phyloP scores from a whole-genome alignment of 1,140 invertebrate species.

The Anastatus disparis region DNA sequence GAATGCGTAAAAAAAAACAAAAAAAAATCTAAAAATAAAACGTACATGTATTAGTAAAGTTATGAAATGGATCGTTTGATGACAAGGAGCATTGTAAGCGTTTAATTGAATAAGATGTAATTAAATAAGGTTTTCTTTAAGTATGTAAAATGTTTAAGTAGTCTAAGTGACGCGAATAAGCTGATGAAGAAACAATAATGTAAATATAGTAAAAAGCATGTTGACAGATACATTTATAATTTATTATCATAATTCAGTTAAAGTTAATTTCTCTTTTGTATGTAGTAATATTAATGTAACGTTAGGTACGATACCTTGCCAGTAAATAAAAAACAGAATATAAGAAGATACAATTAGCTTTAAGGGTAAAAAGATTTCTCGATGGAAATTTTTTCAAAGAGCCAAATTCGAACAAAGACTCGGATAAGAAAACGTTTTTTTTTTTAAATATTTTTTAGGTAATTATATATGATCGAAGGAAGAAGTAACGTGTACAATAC shows the following conservation, averaged over 20 bases:
- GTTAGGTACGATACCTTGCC: slow-evolving; percentile 52
- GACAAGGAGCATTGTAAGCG: neutral
- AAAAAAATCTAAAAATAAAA: too few species aligned
- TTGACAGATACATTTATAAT: slow-evolving; percentile 24
- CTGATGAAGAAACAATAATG: neutral
- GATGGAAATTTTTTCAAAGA: slow-evolving; percentile 26
- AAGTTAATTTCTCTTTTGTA: slow-evolving; percentile 26
- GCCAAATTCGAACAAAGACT: slow-evolving; percentile 35
- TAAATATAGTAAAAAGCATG: neutral
- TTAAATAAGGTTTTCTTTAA: neutral
- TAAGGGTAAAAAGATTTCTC: slow-evolving; percentile 5
- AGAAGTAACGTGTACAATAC: neutral
- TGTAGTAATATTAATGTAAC: slow-evolving; percentile 33
- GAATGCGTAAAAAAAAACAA: neutral
- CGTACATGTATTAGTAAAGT: too few species aligned
- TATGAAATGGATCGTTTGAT: neutral
- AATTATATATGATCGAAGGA: too few species aligned
- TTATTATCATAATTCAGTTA: slow-evolving; percentile 51
- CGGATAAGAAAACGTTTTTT: neutral
- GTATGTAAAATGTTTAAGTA: neutral
- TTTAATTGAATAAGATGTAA: neutral
- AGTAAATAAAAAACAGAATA: slow-evolving; percentile 44
- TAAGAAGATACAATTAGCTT: slow-evolving; percentile 32
- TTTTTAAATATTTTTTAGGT: slow-evolving; percentile 22
- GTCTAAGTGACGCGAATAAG: too few species aligned